A percentile compares a stretch with the other conserved stretches of the same genome.
phyloP scores from a whole-genome alignment of 2,888 invertebrate genomes.

The Octodonta nipae region DNA sequence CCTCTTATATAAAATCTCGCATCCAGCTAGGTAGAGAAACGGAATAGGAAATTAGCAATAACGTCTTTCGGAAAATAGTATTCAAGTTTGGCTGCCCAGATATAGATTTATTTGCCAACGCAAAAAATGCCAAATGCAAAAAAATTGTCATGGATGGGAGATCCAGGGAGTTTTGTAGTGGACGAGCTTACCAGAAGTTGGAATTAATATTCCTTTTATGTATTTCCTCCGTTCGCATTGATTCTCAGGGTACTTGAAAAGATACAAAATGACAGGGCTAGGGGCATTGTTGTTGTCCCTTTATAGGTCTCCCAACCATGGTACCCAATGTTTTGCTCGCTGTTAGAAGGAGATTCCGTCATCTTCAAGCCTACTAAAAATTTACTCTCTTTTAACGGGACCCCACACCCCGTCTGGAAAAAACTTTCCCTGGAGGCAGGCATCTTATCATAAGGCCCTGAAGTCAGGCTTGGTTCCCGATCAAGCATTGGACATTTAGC shows the following conservation, averaged over 20 bases:
- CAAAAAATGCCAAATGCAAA: slow-evolving; percentile 3
- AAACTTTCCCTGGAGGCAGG: slow-evolving; percentile 4
- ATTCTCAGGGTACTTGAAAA: slow-evolving; percentile 5
- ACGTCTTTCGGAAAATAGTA: neutral
- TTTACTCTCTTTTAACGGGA: neutral
- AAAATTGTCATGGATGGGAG: slow-evolving; percentile 6
- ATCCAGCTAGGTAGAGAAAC: slow-evolving; percentile 1
- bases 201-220: slow-evolving; percentile 6
- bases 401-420: slow-evolving; percentile 2
- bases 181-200: slow-evolving; percentile 9
- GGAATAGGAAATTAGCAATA: slow-evolving; percentile 2
- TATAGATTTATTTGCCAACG: slow-evolving; percentile 4
- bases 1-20: no score
- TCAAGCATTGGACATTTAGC: slow-evolving; percentile 7
- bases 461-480: slow-evolving; percentile 1
- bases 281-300: slow-evolving; percentile 9
- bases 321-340: slow-evolving; percentile 8
- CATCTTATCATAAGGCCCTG: slow-evolving; percentile 3
- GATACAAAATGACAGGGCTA: slow-evolving; percentile 7
- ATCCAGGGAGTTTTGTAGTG: slow-evolving; percentile 4
- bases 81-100: slow-evolving; percentile 1
- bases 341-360: neutral
- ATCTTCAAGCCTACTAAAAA: slow-evolving; percentile 1
- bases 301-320: slow-evolving; percentile 8
- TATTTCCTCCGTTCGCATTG: slow-evolving; percentile 11